Conservation (phyloP, 2,888 invertebrate genomes). For the Leucophenga montana region DNA sequence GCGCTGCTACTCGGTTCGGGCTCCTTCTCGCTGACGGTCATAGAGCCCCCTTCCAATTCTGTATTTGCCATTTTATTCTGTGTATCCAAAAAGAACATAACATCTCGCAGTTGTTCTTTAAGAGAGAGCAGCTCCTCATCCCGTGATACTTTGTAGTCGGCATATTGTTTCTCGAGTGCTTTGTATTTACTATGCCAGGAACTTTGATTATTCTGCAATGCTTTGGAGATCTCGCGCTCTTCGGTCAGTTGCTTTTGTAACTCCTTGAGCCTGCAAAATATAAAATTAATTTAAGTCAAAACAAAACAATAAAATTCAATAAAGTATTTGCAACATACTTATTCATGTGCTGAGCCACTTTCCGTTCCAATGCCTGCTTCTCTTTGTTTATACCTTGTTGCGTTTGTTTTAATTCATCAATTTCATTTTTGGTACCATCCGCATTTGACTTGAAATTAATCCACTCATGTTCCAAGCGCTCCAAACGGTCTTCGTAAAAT, state of each 20-base stretch:
- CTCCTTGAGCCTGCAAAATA: constrained; percentile 76
- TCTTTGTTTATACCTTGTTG: constrained; percentile 77
- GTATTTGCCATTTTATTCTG: constrained; percentile 75
- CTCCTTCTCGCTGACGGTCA: constrained; percentile 65
- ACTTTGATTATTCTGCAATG: constrained; percentile 83
- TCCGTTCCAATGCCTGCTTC: constrained; percentile 81
- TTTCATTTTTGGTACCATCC: constrained; percentile 74
- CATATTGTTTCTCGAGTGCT: constrained; percentile 75
- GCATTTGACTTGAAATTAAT: constrained; percentile 76
- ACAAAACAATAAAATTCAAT: no score
- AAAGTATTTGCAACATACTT: constrained; percentile 74
- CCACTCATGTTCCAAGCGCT: constrained; percentile 76
- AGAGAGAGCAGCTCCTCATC: constrained; percentile 84
- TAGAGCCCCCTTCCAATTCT: constrained; percentile 69
- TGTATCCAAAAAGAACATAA: constrained; percentile 97
- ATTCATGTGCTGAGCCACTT: constrained; percentile 77
- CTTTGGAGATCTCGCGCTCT: constrained; percentile 88
- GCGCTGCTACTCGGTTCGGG: constrained; percentile 45
- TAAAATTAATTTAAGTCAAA: background rate
- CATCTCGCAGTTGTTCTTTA: constrained; percentile 93
- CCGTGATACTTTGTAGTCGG: constrained; percentile 77
- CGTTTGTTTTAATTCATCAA: constrained; percentile 74
- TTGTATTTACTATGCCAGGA: constrained; percentile 80
- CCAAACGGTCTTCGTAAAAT: constrained; percentile 89
- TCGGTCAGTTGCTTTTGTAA: constrained; percentile 83